Conservation (phyloP, 2,797 vertebrate genomes). For the Echiichthys vipera region DNA sequence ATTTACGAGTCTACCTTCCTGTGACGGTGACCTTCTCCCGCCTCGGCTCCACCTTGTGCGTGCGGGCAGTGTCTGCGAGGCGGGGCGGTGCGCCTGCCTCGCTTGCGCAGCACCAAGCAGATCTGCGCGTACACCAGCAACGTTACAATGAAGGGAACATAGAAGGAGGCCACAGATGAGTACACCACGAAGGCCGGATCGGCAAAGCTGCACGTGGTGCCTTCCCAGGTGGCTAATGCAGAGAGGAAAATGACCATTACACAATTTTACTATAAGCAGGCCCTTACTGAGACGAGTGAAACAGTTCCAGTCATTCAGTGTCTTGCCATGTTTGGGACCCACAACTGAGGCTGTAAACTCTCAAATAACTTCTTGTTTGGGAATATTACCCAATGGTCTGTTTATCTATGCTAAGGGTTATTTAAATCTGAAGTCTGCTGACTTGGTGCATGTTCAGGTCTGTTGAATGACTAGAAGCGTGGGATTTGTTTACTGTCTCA, state of each 20-base stretch:
- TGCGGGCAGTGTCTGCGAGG: slow-evolving; percentile 67
- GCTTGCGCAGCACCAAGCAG: slow-evolving; percentile 83
- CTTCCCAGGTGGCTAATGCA: slow-evolving; percentile 73
- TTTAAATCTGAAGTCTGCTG: background rate
- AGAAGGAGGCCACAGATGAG: slow-evolving; percentile 88
- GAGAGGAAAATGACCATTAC: background rate
- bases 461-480: slow-evolving; percentile 3
- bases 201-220: slow-evolving; percentile 84
- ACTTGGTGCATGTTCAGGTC: background rate
- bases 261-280: background rate
- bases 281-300: background rate
- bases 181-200: slow-evolving; percentile 87
- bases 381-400: background rate
- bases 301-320: slow-evolving; percentile 15
- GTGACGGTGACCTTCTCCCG: slow-evolving; percentile 61
- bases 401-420: background rate
- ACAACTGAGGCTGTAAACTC: slow-evolving; percentile 11
- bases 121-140: slow-evolving; percentile 87
- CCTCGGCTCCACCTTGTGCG: slow-evolving; percentile 38
- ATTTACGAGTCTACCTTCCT: slow-evolving; percentile 71
- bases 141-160: slow-evolving; percentile 86
- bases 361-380: slow-evolving; percentile 23
- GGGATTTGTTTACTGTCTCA: slow-evolving; percentile 3
- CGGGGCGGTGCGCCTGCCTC: slow-evolving; percentile 80
- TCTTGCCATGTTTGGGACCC: slow-evolving; percentile 9